These are phyloP conservation scores for Dichetophora obliterata DNA, from an alignment of 2,888 invertebrate species.

Conservation along the genomic window DNA sequence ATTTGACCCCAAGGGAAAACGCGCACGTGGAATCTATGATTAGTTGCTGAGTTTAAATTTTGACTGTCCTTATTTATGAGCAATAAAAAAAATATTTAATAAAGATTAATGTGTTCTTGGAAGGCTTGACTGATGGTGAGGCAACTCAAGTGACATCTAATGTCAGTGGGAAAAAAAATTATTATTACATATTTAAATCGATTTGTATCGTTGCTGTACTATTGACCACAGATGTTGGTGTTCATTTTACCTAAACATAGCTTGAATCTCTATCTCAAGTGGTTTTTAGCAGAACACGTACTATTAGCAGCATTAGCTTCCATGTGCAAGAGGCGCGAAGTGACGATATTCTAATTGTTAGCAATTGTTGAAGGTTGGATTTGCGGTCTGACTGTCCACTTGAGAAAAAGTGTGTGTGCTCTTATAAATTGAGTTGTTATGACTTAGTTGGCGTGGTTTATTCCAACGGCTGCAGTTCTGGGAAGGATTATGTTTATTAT, in stretches of 20 bases:
- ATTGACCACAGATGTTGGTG: not conserved
- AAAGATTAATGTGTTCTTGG: constrained; percentile 4
- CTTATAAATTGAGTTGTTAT: constrained; percentile 59
- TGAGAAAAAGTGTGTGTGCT: constrained; percentile 53
- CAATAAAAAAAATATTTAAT: constrained; percentile 10
- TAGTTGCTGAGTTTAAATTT: constrained; percentile 25
- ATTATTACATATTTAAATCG: not conserved
- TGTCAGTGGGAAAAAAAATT: not conserved
- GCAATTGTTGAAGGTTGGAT: not conserved
- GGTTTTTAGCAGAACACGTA: not conserved
- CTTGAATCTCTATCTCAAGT: not conserved
- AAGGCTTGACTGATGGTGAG: not conserved
- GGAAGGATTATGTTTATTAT: not conserved
- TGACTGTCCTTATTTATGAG: not conserved
- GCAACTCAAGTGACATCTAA: not conserved
- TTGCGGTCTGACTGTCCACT: constrained; percentile 50
- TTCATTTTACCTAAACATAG: not conserved
- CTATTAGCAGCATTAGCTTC: not conserved
- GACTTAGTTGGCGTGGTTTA: constrained; percentile 54
- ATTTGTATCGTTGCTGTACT: not conserved
- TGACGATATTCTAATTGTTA: too few species aligned
- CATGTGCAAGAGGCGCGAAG: too few species aligned
- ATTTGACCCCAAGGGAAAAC: constrained; percentile 84
- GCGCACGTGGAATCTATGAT: constrained; percentile 78
- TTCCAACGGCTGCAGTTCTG: constrained; percentile 51